These are phyloP conservation scores for Plutomurus gul DNA, from an alignment of 1,140 invertebrate genomes.

Conservation along the genomic window DNA sequence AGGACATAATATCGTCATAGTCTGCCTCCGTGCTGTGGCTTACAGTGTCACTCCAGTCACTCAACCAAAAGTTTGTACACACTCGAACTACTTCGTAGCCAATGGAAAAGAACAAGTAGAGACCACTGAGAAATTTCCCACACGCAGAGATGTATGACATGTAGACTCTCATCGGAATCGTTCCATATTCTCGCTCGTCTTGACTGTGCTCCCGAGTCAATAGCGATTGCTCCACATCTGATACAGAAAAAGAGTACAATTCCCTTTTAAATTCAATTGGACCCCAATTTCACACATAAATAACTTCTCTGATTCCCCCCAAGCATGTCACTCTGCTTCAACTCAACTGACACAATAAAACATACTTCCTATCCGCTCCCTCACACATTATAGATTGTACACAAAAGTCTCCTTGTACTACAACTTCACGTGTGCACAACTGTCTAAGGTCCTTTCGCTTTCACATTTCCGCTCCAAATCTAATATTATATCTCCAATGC, in stretches of 20 bases:
- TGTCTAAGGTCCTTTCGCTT: too few relatives aligned
- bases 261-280: conserved; percentile 14
- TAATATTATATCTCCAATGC: too few relatives aligned
- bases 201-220: conserved; percentile 50
- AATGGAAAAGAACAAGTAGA: conserved; percentile 65
- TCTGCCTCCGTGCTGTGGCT: conserved; percentile 49
- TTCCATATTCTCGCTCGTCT: conserved; percentile 67
- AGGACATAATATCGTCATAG: conserved; percentile 54
- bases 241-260: background rate
- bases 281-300: background rate
- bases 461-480: too few relatives aligned
- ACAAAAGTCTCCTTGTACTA: too few relatives aligned
- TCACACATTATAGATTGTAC: too few relatives aligned
- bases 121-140: conserved; percentile 61
- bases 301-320: background rate
- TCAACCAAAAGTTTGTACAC: conserved; percentile 68
- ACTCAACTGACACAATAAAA: background rate
- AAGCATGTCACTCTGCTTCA: background rate
- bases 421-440: too few relatives aligned
- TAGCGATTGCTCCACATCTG: conserved; percentile 43
- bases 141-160: conserved; percentile 68
- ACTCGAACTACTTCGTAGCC: conserved; percentile 65
- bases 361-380: background rate
- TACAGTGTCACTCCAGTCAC: conserved; percentile 62
- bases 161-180: conserved; percentile 67